These are phyloP conservation scores for Stylophora pistillata DNA, from an alignment of 64 coral and sea anemone genomes.

Conservation along the genomic window DNA sequence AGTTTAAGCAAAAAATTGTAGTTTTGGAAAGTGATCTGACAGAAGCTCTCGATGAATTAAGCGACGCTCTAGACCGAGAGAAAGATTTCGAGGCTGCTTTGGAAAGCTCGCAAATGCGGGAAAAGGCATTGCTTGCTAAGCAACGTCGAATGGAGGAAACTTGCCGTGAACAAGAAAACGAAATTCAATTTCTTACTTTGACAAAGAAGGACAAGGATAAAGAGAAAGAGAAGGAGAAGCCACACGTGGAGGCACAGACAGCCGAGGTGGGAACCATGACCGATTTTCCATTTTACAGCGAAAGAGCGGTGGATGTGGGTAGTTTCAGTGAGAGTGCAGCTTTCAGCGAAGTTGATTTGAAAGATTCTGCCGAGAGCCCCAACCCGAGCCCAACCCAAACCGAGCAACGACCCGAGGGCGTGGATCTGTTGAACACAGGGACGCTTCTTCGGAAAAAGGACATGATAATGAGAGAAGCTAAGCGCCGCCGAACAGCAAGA, in stretches of 20 bases:
- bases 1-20: constrained; percentile 82
- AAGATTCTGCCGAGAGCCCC: constrained; percentile 8
- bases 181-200: constrained; percentile 73
- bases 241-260: not conserved
- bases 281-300: constrained; percentile 55
- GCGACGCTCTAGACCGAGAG: constrained; percentile 88
- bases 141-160: constrained; percentile 81
- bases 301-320: constrained; percentile 67
- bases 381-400: not conserved
- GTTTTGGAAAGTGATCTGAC: constrained; percentile 92
- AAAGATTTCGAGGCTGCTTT: constrained; percentile 78
- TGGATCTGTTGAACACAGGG: constrained; percentile 67
- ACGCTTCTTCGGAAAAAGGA: constrained; percentile 70
- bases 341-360: constrained; percentile 42
- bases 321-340: not conserved
- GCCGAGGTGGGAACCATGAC: constrained; percentile 70
- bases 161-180: constrained; percentile 81
- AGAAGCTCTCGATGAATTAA: constrained; percentile 91
- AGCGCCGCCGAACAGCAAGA: constrained; percentile 76
- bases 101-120: constrained; percentile 69
- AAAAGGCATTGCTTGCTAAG: constrained; percentile 82
- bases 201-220: constrained; percentile 10
- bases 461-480: constrained; percentile 80
- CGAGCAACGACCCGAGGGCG: constrained; percentile 58
- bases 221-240: constrained; percentile 14